Base-by-base conservation (phyloP, 2,888 invertebrate genomes). In the Hartigia nigra region DNA sequence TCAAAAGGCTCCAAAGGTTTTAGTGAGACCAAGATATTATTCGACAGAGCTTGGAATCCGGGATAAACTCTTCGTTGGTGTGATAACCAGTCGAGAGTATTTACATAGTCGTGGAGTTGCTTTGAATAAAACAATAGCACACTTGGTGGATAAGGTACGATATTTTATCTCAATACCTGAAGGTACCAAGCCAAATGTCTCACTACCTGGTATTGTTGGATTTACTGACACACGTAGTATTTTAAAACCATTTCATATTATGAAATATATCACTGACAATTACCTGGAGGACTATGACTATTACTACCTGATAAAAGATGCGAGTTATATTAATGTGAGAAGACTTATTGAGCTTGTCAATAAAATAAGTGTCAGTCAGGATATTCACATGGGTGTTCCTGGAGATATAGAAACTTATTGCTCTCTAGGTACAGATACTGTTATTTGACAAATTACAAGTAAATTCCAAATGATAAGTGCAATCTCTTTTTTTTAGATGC, bases 21-120 rank as follows among this genome's bases (percentile, higher is more conserved):
- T 97, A 83, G 93, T 96, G 77, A 94, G 99, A 3, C 98, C 98
- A 1, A 94, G 98, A 34, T 99, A 98, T 92, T 98, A 98, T 90
- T 97, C 97, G 75, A 98, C 98, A 0, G 99, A 99, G 91, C 94
- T 99, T 78, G 98, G 98, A 31, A 98, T 99, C 86, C 94, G 96
- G 81, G 97, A 97, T 84, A 97, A 97, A 88, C 91, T 98, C 23
- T 96, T 98, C 88, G 95, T 98, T 55, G 98, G 96, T 31, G 95
- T 98, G 69, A 93, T 98, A 87, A 97, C 96, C 31, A 95, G 95
- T 1, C 95, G 95, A 86, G 95, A 95, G 76, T 96, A 94, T 88
- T 94, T 95, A 32, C 94, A 95, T 80, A 94, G 94, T 69, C 93
- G 96, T 83, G 96, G 96, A 0, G 93, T 95, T 69, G 97, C 98